Evolutionary conservation across 2,113 vertebrate genomes (phyloP).

Genomic region (Abramis brama): DNA sequence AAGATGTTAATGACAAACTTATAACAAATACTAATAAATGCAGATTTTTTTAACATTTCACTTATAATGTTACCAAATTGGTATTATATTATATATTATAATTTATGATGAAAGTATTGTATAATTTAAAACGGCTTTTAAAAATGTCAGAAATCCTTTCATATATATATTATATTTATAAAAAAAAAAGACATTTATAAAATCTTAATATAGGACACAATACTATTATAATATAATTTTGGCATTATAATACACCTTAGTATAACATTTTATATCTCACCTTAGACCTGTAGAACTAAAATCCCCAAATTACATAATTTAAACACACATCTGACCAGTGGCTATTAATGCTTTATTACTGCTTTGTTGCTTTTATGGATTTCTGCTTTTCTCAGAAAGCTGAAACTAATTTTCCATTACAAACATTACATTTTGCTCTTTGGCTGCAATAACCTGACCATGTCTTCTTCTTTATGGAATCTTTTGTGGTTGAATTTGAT

Average conservation of each 20-base stretch:
- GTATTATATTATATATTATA: background rate
- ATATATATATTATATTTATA: background rate
- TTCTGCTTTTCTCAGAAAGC: background rate
- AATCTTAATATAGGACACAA: background rate
- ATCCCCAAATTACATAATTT: background rate
- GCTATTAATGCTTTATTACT: background rate
- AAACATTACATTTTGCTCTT: background rate
- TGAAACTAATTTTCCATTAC: background rate
- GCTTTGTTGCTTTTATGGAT: background rate
- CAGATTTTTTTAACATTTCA: background rate
- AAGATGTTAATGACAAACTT: background rate
- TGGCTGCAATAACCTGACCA: slow-evolving; percentile 52
- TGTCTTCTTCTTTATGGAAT: slow-evolving; percentile 51
- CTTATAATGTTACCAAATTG: background rate
- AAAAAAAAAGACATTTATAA: background rate
- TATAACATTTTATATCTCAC: background rate
- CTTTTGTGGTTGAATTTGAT: slow-evolving; percentile 55
- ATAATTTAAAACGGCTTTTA: background rate
- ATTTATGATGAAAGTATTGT: background rate
- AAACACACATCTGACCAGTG: background rate
- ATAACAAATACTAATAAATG: background rate
- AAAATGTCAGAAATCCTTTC: too few relatives aligned
- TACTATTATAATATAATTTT: background rate
- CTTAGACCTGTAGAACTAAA: background rate
- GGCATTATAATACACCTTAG: background rate